Conservation (phyloP, 2,888 invertebrate genomes). For the Monoplex corrugatus region DNA sequence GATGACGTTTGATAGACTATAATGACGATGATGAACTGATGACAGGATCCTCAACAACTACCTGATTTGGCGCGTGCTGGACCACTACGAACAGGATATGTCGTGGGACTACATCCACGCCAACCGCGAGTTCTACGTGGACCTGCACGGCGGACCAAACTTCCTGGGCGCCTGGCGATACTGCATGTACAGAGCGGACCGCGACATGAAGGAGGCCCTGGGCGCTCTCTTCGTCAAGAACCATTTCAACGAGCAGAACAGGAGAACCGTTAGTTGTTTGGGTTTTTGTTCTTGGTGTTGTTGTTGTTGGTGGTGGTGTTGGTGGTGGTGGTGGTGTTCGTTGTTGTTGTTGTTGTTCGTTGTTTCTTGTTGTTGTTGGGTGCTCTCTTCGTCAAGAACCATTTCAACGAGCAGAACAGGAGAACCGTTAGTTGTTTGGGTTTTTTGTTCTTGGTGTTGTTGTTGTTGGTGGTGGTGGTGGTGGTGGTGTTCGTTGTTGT, state of each 20-base stretch:
- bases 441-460: not conserved
- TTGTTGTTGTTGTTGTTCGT: too few relatives aligned
- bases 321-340: not conserved
- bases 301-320: not conserved
- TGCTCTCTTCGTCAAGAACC: conserved; percentile 60
- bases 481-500: too few relatives aligned
- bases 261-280: conserved; percentile 53
- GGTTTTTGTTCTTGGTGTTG: not conserved
- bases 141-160: conserved; percentile 54
- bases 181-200: conserved; percentile 57
- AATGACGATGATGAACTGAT: too few relatives aligned
- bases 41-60: conserved; percentile 85
- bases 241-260: conserved; percentile 59
- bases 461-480: not conserved
- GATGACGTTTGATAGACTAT: too few relatives aligned
- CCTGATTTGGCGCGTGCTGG: conserved; percentile 85
- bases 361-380: too few relatives aligned
- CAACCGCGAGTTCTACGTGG: conserved; percentile 67
- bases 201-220: conserved; percentile 59
- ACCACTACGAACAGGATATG: conserved; percentile 84
- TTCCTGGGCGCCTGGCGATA: conserved; percentile 61
- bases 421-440: conserved; percentile 50
- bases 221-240: conserved; percentile 60
- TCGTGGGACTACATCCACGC: conserved; percentile 81
- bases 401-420: conserved; percentile 59